Evolutionary conservation across 2,797 vertebrate species (phyloP).

Genomic region (Anableps anableps): DNA sequence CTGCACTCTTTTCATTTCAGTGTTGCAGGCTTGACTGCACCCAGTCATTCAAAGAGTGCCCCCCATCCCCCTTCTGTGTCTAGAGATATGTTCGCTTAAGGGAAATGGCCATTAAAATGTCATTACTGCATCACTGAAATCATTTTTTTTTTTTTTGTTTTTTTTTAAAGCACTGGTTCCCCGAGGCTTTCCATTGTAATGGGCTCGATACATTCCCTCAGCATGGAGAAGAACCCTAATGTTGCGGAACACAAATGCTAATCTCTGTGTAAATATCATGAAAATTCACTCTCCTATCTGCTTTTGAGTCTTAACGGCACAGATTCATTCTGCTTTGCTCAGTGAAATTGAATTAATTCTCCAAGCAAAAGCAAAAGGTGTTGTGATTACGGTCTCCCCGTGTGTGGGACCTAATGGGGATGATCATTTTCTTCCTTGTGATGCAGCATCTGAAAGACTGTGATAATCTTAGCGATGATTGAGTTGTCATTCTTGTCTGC

Average conservation of each 20-base stretch:
- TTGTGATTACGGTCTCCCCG: conserved; percentile 57
- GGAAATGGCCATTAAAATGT: conserved; percentile 80
- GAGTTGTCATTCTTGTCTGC: conserved; percentile 21
- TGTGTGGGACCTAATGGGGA: conserved; percentile 50
- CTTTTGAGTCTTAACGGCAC: conserved; percentile 56
- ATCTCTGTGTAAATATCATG: conserved; percentile 78
- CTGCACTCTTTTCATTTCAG: conserved; percentile 57
- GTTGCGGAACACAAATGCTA: conserved; percentile 81
- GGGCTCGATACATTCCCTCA: conserved; percentile 70
- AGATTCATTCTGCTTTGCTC: conserved; percentile 60
- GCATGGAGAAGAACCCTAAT: conserved; percentile 67
- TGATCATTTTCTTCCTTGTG: conserved; percentile 30
- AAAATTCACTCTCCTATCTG: conserved; percentile 58
- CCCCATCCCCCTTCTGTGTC: conserved; percentile 59
- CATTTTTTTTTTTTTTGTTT: conserved; percentile 47
- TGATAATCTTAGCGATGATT: conserved; percentile 30
- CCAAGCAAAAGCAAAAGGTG: conserved; percentile 54
- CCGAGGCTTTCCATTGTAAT: conserved; percentile 69
- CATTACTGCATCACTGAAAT: conserved; percentile 76
- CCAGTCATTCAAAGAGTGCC: conserved; percentile 52
- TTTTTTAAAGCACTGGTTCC: conserved; percentile 71
- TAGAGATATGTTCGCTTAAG: conserved; percentile 76
- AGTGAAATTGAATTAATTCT: conserved; percentile 71
- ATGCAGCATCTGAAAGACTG: conserved; percentile 33
- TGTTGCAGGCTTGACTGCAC: conserved; percentile 67